Evolutionary conservation across 2,797 vertebrate genomes (phyloP), one percentile per base, ranked within the genome.

Genomic region (Galaxias olidus): DNA sequence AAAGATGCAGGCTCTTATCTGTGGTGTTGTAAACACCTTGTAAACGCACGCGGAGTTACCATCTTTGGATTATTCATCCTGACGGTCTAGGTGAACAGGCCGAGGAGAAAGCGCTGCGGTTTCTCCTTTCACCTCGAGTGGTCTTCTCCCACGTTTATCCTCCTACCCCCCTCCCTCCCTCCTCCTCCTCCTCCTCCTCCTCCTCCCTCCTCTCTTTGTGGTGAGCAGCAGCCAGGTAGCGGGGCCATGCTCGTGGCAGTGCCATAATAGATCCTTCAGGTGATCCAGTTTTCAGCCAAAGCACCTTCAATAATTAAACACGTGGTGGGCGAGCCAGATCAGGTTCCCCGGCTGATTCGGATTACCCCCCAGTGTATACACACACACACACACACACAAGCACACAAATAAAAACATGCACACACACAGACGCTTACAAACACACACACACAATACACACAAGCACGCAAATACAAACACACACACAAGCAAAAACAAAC

Each of bases 231-330:
- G 15, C n/a, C 30, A 17, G 65, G 52, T 69, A 73, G 76, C 59
- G 58, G 74, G 69, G 66, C 41, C 30, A 6, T 30, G 44, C 69
- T 79, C 20, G 50, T 65, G 59, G 71, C 51, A 11, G 62, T 53
- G 40, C 77, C 62, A 72, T 65, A 72, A 79, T 64, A 71, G 79
- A 88, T 84, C 82, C 78, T 82, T 84, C 82, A 88, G 87, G 83
- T 79, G 87, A 90, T 89, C 77, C 62, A 70, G 86, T 91, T 89
- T 91, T 88, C 82, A 84, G 84, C 86, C 87, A 87, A 89, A 87
- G 86, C 86, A 82, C 79, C 83, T 84, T 93, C 81, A 91, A 93
- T 92, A 91, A 93, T 93, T 90, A 74, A 91, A 79, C 62, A 61
- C 47, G 65, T 41, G 83, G 85, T 85, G 84, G 84, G 83, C 76